Conservation (phyloP, 2,113 vertebrate genomes). For the Ornithorhynchus anatinus region DNA sequence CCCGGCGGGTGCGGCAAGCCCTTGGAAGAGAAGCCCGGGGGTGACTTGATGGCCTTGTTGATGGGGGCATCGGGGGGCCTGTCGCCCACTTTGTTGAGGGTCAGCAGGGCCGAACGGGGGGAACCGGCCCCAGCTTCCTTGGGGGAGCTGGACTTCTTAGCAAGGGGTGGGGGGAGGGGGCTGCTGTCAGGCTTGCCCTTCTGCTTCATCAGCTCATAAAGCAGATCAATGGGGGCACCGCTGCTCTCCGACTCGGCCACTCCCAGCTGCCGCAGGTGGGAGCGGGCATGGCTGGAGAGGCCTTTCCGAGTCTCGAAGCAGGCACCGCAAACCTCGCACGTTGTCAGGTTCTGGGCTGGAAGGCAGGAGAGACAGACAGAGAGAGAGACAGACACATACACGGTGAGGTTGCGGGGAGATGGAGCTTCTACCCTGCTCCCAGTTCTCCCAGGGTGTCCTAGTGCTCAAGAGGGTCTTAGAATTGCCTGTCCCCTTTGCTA, state of each 20-base stretch:
- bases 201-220: conserved; percentile 85
- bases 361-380: conserved; percentile 14
- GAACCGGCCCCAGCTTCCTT: conserved; percentile 52
- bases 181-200: conserved; percentile 69
- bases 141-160: conserved; percentile 67
- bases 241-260: conserved; percentile 85
- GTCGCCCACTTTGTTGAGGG: conserved; percentile 49
- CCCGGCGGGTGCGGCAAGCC: conserved; percentile 59
- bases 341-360: conserved; percentile 78
- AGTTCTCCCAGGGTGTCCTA: background rate
- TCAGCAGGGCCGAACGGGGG: conserved; percentile 53
- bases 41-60: conserved; percentile 78
- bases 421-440: too few species aligned
- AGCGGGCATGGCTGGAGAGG: conserved; percentile 89
- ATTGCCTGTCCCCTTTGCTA: too few species aligned
- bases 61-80: conserved; percentile 59
- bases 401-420: background rate
- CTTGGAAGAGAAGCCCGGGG: conserved; percentile 73
- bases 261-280: conserved; percentile 89
- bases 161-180: conserved; percentile 45
- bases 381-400: background rate
- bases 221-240: conserved; percentile 85
- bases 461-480: background rate
- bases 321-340: conserved; percentile 87
- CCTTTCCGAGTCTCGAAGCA: conserved; percentile 88